A percentile compares a stretch with the other conserved stretches of the same genome.
These are phyloP conservation scores for Dicrurus megarhynchus DNA, from an alignment of 2,113 vertebrate species.

Conservation along the genomic window DNA sequence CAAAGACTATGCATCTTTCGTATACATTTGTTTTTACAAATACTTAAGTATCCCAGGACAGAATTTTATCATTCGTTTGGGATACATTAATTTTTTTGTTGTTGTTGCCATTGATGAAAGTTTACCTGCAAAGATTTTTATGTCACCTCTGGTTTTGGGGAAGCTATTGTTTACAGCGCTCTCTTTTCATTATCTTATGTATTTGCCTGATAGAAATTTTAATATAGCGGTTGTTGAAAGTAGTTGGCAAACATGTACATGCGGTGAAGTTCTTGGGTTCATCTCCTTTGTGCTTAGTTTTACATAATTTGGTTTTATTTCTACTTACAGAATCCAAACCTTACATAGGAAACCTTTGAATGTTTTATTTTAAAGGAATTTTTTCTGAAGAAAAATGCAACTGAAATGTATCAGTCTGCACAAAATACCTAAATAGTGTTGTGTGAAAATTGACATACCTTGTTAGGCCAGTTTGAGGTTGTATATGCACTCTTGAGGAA, in stretches of 20 bases:
- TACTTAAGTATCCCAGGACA: fast-evolving
- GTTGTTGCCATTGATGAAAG: neutral
- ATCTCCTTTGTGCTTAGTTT: neutral
- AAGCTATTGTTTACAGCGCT: neutral
- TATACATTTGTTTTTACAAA: neutral
- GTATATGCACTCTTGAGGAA: neutral
- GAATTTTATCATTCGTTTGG: neutral
- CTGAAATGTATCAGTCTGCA: neutral
- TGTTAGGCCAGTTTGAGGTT: neutral
- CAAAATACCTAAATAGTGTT: neutral
- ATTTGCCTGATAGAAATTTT: neutral
- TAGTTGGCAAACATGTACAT: neutral
- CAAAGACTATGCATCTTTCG: fast-evolving
- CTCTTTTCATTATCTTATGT: fast-evolving
- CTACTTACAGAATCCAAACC: neutral
- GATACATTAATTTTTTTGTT: neutral
- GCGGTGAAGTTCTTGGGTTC: neutral
- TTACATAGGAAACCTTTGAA: neutral
- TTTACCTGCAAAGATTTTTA: neutral
- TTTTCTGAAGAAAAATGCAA: neutral
- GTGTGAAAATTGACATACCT: neutral
- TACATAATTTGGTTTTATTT: neutral
- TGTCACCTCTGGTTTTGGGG: neutral
- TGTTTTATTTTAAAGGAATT: neutral
- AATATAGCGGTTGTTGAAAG: neutral